Conservation (phyloP, 2,797 vertebrate genomes). For the Petrocephalus schoutedeni region DNA sequence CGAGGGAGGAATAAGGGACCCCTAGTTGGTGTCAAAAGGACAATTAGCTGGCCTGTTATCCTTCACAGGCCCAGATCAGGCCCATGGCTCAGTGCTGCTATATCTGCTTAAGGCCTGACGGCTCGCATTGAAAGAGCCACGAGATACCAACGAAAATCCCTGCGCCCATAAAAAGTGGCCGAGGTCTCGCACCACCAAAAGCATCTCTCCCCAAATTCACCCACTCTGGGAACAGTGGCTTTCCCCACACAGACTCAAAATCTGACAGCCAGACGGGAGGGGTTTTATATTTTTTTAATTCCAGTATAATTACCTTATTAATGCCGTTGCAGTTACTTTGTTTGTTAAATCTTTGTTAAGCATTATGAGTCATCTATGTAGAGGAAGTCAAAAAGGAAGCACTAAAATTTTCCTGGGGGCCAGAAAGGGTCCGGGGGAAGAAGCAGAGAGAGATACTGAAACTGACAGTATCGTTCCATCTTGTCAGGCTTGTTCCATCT, state of each 20-base stretch:
- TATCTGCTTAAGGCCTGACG: not conserved
- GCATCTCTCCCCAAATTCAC: not conserved
- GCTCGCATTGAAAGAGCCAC: not conserved
- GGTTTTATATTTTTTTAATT: not conserved
- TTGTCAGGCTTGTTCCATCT: not conserved
- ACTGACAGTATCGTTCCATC: not conserved
- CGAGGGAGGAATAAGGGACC: not conserved
- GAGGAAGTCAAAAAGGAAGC: not conserved
- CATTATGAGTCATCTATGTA: not conserved
- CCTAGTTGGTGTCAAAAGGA: not conserved
- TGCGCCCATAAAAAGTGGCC: too few relatives aligned
- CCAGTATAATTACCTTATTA: not conserved
- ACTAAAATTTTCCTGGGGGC: not conserved
- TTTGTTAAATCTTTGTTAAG: not conserved
- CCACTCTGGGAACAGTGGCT: not conserved
- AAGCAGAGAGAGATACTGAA: not conserved
- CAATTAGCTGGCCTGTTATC: not conserved
- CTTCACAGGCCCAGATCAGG: not conserved
- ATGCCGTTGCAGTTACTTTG: not conserved
- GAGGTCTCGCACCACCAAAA: too few relatives aligned
- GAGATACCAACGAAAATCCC: not conserved
- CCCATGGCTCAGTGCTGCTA: not conserved
- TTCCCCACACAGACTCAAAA: not conserved
- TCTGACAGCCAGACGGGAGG: not conserved
- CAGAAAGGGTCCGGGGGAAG: not conserved